These are phyloP conservation scores for Caenorhabditis imperialis DNA, from an alignment of 2,888 invertebrate genomes.

Conservation along the genomic window DNA sequence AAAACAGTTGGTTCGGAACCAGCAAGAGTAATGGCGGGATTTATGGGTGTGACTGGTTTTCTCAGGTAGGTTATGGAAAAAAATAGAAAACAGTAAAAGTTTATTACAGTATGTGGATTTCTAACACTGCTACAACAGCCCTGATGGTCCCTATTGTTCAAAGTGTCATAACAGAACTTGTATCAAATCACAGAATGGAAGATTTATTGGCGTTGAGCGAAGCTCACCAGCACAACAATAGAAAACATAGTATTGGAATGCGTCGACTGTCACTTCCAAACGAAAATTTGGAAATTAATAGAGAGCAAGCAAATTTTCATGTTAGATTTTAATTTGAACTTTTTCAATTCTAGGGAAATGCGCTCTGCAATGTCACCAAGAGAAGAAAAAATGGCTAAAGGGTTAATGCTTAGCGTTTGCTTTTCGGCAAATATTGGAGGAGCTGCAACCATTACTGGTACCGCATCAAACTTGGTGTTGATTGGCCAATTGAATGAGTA, in stretches of 20 bases:
- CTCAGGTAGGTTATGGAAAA: constrained; percentile 66
- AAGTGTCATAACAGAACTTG: constrained; percentile 69
- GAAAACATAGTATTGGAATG: constrained; percentile 60
- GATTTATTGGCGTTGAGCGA: constrained; percentile 55
- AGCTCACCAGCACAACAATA: constrained; percentile 32
- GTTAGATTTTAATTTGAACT: background rate
- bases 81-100: too few relatives aligned
- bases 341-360: constrained; percentile 41
- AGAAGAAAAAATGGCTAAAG: constrained; percentile 70
- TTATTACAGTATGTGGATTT: constrained; percentile 72
- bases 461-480: constrained; percentile 72
- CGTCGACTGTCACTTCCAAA: constrained; percentile 62
- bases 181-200: constrained; percentile 62
- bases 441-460: constrained; percentile 75
- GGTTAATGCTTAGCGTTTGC: constrained; percentile 71
- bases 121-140: constrained; percentile 80
- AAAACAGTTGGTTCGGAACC: constrained; percentile 72
- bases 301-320: constrained; percentile 31
- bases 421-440: constrained; percentile 76
- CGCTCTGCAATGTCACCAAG: constrained; percentile 56
- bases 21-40: constrained; percentile 75
- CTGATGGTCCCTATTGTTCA: constrained; percentile 84
- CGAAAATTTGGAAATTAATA: constrained; percentile 58
- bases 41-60: constrained; percentile 75
- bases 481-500: constrained; percentile 72